Conservation (phyloP, 1,140 invertebrate species). For the Atopsyche davidsoni region DNA sequence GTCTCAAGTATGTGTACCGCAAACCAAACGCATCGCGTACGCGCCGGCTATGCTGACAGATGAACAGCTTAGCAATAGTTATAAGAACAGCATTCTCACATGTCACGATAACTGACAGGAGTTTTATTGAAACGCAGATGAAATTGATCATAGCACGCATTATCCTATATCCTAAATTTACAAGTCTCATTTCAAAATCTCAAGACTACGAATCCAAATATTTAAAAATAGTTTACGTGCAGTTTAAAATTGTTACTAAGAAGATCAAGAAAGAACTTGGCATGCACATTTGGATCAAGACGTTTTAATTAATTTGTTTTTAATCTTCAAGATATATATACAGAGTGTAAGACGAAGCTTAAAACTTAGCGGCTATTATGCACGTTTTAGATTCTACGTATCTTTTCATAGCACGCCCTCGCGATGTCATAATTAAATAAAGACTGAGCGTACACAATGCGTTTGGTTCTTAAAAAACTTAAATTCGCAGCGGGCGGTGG, state of each 20-base stretch:
- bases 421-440: neutral
- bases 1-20: constrained; percentile 24
- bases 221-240: no score
- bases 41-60: neutral
- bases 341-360: neutral
- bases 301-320: no score
- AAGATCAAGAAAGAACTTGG: no score
- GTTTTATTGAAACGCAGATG: neutral
- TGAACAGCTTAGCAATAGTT: neutral
- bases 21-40: constrained; percentile 22
- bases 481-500: constrained; percentile 27
- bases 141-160: neutral
- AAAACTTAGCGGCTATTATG: neutral
- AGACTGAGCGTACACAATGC: constrained; percentile 15
- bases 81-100: no score
- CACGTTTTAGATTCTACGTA: neutral
- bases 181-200: neutral
- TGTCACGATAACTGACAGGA: no score
- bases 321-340: neutral
- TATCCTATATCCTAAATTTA: neutral
- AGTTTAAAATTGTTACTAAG: no score
- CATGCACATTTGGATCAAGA: no score
- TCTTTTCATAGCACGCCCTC: neutral
- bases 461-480: constrained; percentile 24
- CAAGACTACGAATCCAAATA: no score